phyloP scores from a whole-genome alignment of 1,140 invertebrate genomes.

The Ceratina calcarata region DNA sequence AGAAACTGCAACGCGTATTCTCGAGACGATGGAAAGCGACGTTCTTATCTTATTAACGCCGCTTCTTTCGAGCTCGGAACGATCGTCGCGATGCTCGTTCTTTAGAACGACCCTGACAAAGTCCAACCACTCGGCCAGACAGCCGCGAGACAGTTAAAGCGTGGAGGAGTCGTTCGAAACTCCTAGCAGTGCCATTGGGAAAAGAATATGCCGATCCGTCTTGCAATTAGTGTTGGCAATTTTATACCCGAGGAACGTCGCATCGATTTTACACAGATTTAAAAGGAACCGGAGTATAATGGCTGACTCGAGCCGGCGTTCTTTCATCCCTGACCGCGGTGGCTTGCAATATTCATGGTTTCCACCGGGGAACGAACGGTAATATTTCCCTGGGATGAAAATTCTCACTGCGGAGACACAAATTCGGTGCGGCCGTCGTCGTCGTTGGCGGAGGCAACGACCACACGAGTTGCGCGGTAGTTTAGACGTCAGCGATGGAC shows the following conservation, averaged over 20 bases:
- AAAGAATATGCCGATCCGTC: not conserved
- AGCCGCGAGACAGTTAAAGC: conserved; percentile 22
- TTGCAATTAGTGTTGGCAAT: not conserved
- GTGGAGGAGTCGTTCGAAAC: not conserved
- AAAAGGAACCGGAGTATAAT: not conserved
- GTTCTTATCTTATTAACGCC: conserved; percentile 49
- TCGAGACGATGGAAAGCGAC: not conserved
- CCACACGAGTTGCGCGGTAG: conserved; percentile 3
- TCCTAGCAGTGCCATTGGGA: too few relatives aligned
- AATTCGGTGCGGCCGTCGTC: not conserved
- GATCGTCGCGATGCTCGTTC: conserved; percentile 43
- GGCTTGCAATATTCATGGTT: not conserved
- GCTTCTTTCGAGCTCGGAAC: conserved; percentile 29
- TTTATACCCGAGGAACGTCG: not conserved
- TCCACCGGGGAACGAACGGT: not conserved
- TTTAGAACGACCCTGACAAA: conserved; percentile 56
- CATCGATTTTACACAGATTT: not conserved
- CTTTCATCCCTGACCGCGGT: too few relatives aligned
- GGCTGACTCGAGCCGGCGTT: not conserved
- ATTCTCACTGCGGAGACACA: not conserved
- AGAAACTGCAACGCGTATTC: not conserved
- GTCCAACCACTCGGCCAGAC: conserved; percentile 29
- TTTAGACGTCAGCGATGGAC: conserved; percentile 34
- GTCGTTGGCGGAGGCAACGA: conserved; percentile 4
- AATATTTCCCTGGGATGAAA: conserved; percentile 1